phyloP scores from a whole-genome alignment of 2,888 invertebrate species.

The Netelia fuscicornis region DNA sequence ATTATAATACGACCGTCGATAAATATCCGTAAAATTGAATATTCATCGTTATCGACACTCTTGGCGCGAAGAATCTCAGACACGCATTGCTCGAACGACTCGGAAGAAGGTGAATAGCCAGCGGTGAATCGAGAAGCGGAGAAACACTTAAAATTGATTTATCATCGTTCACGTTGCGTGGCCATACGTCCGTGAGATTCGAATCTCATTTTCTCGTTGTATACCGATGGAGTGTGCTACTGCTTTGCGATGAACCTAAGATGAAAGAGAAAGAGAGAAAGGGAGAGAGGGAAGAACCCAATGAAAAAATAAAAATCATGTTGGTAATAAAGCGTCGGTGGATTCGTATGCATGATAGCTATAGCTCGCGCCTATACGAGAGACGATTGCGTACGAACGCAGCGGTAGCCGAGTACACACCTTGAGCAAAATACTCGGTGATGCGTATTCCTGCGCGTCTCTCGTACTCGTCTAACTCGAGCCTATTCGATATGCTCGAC shows the following conservation, averaged over 20 bases:
- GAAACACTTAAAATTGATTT: slow-evolving; percentile 70
- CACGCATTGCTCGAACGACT: slow-evolving; percentile 33
- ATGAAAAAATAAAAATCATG: slow-evolving; percentile 3
- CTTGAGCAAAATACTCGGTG: slow-evolving; percentile 15
- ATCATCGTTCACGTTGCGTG: slow-evolving; percentile 66
- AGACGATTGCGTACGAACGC: slow-evolving; percentile 42
- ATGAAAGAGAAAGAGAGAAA: slow-evolving; percentile 47
- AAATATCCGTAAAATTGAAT: slow-evolving; percentile 44
- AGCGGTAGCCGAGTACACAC: slow-evolving; percentile 6
- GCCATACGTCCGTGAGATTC: slow-evolving; percentile 61
- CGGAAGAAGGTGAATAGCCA: slow-evolving; percentile 59
- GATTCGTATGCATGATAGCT: slow-evolving; percentile 24
- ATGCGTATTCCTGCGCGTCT: slow-evolving; percentile 21
- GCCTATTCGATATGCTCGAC: slow-evolving; percentile 59
- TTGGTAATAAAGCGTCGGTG: slow-evolving; percentile 54
- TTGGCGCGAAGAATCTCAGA: slow-evolving; percentile 30
- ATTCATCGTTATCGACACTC: slow-evolving; percentile 48
- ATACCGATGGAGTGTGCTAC: slow-evolving; percentile 54
- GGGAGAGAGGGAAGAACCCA: not conserved
- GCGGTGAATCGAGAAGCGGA: slow-evolving; percentile 63
- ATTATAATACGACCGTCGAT: slow-evolving; percentile 29
- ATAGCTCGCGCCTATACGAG: slow-evolving; percentile 56
- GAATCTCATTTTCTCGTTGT: slow-evolving; percentile 56
- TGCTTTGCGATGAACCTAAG: slow-evolving; percentile 43
- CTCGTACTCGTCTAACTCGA: slow-evolving; percentile 19